Evolutionary conservation across 2,797 vertebrate species (phyloP).

Genomic region (Gambelia wislizenii): DNA sequence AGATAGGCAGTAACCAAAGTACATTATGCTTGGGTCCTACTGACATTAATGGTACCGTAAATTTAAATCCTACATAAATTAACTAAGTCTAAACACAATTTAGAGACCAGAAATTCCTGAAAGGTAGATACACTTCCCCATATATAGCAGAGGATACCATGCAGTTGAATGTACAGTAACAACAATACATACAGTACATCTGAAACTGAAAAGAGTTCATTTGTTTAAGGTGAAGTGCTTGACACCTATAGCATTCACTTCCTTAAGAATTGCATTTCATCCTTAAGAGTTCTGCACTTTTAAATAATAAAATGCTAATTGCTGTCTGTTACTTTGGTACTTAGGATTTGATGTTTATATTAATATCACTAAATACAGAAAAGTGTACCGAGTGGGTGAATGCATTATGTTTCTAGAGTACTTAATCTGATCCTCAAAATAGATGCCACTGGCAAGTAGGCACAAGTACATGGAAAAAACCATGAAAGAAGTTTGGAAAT

Average conservation of each 20-base stretch:
- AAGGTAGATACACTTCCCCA: not conserved
- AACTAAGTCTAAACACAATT: not conserved
- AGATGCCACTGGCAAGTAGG: constrained; percentile 28
- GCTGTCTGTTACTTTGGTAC: not conserved
- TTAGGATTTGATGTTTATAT: constrained; percentile 4
- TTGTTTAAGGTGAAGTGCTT: not conserved
- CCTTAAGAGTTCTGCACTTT: not conserved
- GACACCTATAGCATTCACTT: not conserved
- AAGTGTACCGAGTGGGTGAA: not conserved
- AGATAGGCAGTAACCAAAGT: not conserved
- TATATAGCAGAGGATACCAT: not conserved
- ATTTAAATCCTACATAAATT: not conserved
- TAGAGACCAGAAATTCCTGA: not conserved
- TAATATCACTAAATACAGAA: not conserved
- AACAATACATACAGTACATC: not conserved
- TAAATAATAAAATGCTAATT: constrained; percentile 1
- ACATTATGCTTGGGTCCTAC: not conserved
- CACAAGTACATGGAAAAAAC: constrained; percentile 16
- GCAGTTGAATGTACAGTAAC: not conserved
- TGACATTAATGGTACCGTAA: not conserved
- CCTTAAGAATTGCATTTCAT: not conserved
- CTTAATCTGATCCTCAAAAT: constrained; percentile 23
- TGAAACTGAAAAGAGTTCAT: constrained; percentile 7
- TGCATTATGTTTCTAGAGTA: not conserved
- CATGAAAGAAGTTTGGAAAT: constrained; percentile 21